Evolutionary conservation across 2,797 vertebrate species (phyloP), one percentile per base, ranked within the genome.

Genomic region (Diceros bicornis): DNA sequence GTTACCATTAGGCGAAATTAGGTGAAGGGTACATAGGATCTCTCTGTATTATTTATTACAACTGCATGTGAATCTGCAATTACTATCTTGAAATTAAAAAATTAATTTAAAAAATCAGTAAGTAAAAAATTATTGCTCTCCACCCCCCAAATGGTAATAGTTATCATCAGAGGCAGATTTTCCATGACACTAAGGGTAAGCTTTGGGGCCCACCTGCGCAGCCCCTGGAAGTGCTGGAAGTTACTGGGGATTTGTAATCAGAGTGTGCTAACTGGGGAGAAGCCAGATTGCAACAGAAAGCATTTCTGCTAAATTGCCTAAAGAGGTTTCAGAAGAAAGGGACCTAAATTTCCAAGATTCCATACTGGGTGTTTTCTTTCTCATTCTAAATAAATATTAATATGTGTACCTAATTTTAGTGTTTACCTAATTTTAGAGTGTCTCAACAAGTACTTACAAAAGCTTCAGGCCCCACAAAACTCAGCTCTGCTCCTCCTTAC

Each of bases 341-440:
- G 64, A 81, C 59, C 23, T 59, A 92, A n/a, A 52, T 79, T 71
- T 59, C 85, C 64, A 94, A 37, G 71, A 84, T 92, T 85, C 64
- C 14, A 21, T 47, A 86, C 17, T 57, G 64, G 37, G 34, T 66
- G 37, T 62, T 52, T 55, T 85, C 41, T 79, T 59, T 77, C 37
- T 91, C 27, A 74, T 86, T 64, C 16, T 86, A 72, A 91, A 21
- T 52, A 82, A 94, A 64, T 89, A 44, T 55, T 88, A 87, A 64
- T 27, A 52, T 85, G 21, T 68, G 16, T 68, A 74, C 50, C 57
- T 62, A 81, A 34, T 81, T 61, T 83, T 72, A 87, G 32, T 4
- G n/a, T 72, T 23, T 47, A 57, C 47, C 77, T 90, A 84, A 66
- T 59, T 64, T 89, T 78, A 88, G 37, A 91, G 14, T 23, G 23